Evolutionary conservation across 2,113 vertebrate genomes (phyloP).

Genomic region (Thamnophis sirtalis): DNA sequence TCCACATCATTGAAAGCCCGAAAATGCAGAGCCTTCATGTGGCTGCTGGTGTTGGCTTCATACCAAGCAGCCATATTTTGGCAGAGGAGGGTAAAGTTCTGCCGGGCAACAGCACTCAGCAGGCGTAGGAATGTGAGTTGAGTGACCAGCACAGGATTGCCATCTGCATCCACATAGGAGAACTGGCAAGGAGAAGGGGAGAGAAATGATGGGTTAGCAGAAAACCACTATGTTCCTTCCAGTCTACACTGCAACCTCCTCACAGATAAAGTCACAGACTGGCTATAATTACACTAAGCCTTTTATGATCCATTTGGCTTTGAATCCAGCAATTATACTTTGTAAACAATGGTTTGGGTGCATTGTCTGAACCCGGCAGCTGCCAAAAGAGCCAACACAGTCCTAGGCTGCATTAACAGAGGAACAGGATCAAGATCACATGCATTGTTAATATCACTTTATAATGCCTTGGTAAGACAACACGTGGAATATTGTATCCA

Average conservation of each 20-base stretch:
- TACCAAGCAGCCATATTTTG: slow-evolving; percentile 86
- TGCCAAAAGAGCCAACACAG: not conserved
- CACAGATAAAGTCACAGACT: not conserved
- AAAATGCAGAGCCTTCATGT: slow-evolving; percentile 76
- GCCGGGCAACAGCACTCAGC: slow-evolving; percentile 79
- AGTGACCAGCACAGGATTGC: slow-evolving; percentile 76
- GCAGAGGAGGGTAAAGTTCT: slow-evolving; percentile 83
- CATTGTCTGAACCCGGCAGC: not conserved
- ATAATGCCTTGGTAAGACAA: not conserved
- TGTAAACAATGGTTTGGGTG: not conserved
- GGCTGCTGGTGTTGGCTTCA: slow-evolving; percentile 64
- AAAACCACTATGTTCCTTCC: not conserved
- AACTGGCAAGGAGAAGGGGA: slow-evolving; percentile 67
- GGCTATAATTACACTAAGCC: not conserved
- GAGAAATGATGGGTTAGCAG: not conserved
- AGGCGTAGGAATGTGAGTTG: slow-evolving; percentile 90
- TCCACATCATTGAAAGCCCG: slow-evolving; percentile 78
- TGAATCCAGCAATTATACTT: not conserved
- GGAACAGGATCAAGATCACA: not conserved
- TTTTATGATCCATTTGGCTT: not conserved
- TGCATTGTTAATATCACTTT: not conserved
- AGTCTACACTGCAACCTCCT: not conserved
- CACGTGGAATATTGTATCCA: not conserved
- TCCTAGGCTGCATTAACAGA: not conserved
- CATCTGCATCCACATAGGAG: slow-evolving; percentile 81